phyloP scores from a whole-genome alignment of 2,113 vertebrate species.

The Ahaetulla prasina region DNA sequence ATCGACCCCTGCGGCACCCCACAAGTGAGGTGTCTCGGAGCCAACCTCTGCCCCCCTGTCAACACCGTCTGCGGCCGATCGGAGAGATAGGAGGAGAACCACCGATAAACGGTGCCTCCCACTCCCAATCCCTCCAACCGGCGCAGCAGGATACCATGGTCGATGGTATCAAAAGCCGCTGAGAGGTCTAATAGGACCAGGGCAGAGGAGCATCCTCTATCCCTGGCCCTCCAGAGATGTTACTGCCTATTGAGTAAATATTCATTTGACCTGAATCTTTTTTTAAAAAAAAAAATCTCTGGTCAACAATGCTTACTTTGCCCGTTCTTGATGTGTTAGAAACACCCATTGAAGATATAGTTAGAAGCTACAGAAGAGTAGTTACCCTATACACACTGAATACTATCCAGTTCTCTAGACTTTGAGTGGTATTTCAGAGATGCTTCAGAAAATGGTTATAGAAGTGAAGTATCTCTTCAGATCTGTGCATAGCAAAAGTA shows the following conservation, averaged over 20 bases:
- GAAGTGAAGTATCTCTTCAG: neutral
- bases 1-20: too few species aligned
- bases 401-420: neutral
- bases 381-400: neutral
- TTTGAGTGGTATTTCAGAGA: neutral
- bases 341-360: neutral
- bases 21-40: too few species aligned
- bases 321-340: neutral
- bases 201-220: too few species aligned
- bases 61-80: too few species aligned
- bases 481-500: neutral
- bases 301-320: neutral
- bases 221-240: too few species aligned
- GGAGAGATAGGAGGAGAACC: too few species aligned
- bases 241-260: neutral
- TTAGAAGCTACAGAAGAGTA: neutral
- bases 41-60: too few species aligned
- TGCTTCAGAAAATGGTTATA: neutral
- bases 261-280: neutral
- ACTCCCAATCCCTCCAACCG: too few species aligned
- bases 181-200: too few species aligned
- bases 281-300: neutral
- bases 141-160: too few species aligned
- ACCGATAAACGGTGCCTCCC: too few species aligned
- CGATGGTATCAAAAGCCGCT: too few species aligned